Base-by-base conservation (phyloP, 2,113 vertebrate species). In the Rhabdornis inornatus region DNA sequence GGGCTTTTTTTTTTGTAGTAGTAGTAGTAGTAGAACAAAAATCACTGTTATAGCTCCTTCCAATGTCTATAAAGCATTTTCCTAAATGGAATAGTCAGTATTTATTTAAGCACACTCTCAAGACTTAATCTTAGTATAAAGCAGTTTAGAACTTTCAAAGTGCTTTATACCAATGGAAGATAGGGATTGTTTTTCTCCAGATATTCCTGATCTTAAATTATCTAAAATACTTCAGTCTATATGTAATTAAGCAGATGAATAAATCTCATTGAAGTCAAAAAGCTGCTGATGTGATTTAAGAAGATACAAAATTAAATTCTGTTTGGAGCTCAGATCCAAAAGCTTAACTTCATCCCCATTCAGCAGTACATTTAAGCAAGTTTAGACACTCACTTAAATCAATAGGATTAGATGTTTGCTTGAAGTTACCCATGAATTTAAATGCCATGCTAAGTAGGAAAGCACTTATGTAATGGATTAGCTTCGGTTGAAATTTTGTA, bases 401-500 rank as follows among this genome's bases (percentile, higher is more conserved):
- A 93, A 93, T 42, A 88, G 90, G 90, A 96, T 96, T 90, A 95
- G 68, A 83, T 75, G 49, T 91, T 90, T 93, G 35, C 92, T 90
- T 94, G 82, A 93, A 86, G 90, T 92, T 81, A 65, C 18, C 60
- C 64, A 45, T 33, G 64, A 92, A 86, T 96, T 93, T 91, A 92
- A 95, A 96, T 80, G 47, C 72, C 47, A 56, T 24, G 37, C 60
- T 93, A 91, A 96, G 83, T 40, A 86, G 33, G 30, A 61, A 95
- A 77, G 24, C 63, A 81, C 47, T 95, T 75, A 66, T 10, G n/a
- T 37, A 93, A 85, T 65, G 60, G 57, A 95, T 95, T 93, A 94
- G 52, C 64, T 90, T 5, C 0, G 0, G 60, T 8, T 83, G 76
- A 95, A 92, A 92, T 89, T 86, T 16, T 31, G 7, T 66, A 81